Conservation (phyloP, 2,797 vertebrate species). For the Rhinatrema bivittatum region DNA sequence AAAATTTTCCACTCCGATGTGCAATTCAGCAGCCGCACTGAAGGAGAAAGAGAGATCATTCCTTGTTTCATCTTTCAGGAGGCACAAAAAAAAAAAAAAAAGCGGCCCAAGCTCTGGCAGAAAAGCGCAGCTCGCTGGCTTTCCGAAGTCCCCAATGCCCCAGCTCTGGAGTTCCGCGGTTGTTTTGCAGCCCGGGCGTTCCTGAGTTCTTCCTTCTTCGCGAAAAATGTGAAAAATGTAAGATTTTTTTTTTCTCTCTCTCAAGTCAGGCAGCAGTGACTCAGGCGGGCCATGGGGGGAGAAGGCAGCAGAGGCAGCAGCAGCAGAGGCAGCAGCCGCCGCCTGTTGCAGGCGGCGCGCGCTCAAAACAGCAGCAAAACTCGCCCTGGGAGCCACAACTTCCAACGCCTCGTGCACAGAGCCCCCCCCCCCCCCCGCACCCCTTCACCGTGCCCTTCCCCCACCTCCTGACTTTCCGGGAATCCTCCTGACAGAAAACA, state of each 20-base stretch:
- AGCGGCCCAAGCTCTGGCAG: background rate
- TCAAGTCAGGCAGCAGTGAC: conserved; percentile 52
- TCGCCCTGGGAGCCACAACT: conserved; percentile 36
- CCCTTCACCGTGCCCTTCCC: conserved; percentile 10
- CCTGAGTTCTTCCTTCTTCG: conserved; percentile 57
- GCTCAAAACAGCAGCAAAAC: conserved; percentile 32
- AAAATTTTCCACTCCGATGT: conserved; percentile 81
- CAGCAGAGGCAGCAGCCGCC: conserved; percentile 28
- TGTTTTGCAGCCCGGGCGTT: conserved; percentile 39
- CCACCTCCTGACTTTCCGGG: conserved; percentile 5
- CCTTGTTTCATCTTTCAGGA: conserved; percentile 76
- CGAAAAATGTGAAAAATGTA: conserved; percentile 76
- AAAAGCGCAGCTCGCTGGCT: too few relatives aligned
- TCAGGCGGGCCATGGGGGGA: conserved; percentile 64
- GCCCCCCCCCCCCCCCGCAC: background rate
- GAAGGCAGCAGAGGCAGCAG: conserved; percentile 41
- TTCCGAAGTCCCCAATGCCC: too few relatives aligned
- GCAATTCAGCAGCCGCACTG: conserved; percentile 77
- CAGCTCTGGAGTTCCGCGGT: conserved; percentile 20
- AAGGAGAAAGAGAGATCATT: conserved; percentile 71
- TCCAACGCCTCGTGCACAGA: conserved; percentile 6
- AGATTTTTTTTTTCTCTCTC: conserved; percentile 51
- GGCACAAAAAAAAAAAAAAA: background rate
- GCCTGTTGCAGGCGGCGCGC: conserved; percentile 56
- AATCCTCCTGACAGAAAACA: conserved; percentile 39